Conservation (phyloP, 2,888 invertebrate genomes). For the Perdita meconis region DNA sequence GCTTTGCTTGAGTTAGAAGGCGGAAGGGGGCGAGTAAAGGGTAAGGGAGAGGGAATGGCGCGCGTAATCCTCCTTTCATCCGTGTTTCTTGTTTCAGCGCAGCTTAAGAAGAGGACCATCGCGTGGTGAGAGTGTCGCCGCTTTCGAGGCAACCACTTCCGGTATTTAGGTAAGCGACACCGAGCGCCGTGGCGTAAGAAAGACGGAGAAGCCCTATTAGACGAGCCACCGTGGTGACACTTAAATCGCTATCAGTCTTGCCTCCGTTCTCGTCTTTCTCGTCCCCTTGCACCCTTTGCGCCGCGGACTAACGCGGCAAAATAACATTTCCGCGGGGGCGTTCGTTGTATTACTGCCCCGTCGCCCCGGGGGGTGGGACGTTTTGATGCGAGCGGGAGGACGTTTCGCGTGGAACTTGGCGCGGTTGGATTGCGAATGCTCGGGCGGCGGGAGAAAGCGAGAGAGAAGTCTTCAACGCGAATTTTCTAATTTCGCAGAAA, state of each 20-base stretch:
- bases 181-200: slow-evolving; percentile 27
- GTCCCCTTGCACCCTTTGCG: background rate
- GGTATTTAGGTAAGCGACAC: slow-evolving; percentile 74
- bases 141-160: slow-evolving; percentile 74
- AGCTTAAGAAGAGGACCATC: slow-evolving; percentile 62
- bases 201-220: slow-evolving; percentile 52
- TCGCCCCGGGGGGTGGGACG: background rate
- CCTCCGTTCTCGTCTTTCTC: slow-evolving; percentile 12
- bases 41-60: background rate
- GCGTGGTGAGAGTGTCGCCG: slow-evolving; percentile 60
- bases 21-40: background rate
- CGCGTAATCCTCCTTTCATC: slow-evolving; percentile 67
- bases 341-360: background rate
- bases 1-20: background rate
- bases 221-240: slow-evolving; percentile 43
- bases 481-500: background rate
- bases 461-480: background rate
- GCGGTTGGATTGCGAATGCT: slow-evolving; percentile 31
- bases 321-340: slow-evolving; percentile 13
- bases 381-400: slow-evolving; percentile 16
- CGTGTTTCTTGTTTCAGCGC: slow-evolving; percentile 65
- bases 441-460: background rate
- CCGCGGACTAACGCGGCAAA: slow-evolving; percentile 40
- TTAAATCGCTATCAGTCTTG: slow-evolving; percentile 60
- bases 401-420: slow-evolving; percentile 9